A percentile compares a stretch with the other conserved stretches of the same genome.
Evolutionary conservation across 1,140 invertebrate species (phyloP).

Genomic region (Caenorhabditis tropicalis): DNA sequence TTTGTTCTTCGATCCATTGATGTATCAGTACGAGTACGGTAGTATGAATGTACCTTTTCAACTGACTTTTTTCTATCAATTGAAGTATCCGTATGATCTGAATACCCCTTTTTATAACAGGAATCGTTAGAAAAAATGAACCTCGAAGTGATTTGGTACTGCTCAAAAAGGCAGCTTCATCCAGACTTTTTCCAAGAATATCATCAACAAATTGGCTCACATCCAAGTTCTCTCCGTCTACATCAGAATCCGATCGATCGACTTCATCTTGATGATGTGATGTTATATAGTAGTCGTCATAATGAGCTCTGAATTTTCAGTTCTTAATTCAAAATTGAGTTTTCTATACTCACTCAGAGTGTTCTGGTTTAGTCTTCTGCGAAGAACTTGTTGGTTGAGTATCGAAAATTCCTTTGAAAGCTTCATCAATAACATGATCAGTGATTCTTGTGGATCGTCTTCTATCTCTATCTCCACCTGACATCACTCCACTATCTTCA

Average conservation of each 20-base stretch:
- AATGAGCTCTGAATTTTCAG: neutral
- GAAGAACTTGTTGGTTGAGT: neutral
- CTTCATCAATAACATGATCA: slow-evolving; percentile 23
- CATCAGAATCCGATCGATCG: neutral
- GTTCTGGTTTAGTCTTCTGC: neutral
- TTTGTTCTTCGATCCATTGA: neutral
- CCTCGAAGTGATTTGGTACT: slow-evolving; percentile 22
- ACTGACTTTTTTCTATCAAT: slow-evolving; percentile 7
- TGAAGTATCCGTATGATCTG: slow-evolving; percentile 6
- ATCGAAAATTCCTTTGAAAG: slow-evolving; percentile 19
- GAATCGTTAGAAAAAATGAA: neutral
- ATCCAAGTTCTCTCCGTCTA: slow-evolving; percentile 1
- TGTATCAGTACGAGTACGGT: slow-evolving; percentile 9
- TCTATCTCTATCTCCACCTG: slow-evolving; percentile 17
- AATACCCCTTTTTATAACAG: neutral
- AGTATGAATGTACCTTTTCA: neutral
- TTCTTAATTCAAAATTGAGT: neutral
- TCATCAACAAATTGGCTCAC: slow-evolving; percentile 21
- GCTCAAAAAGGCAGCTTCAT: slow-evolving; percentile 24
- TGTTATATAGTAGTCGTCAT: slow-evolving; percentile 26
- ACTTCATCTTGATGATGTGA: slow-evolving; percentile 1
- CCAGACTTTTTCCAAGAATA: slow-evolving; percentile 19
- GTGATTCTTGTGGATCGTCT: neutral
- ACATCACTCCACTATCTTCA: slow-evolving; percentile 38
- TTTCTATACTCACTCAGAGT: neutral